These are phyloP conservation scores for Gnatocerus cornutus DNA, from an alignment of 2,888 invertebrate species.

Conservation along the genomic window DNA sequence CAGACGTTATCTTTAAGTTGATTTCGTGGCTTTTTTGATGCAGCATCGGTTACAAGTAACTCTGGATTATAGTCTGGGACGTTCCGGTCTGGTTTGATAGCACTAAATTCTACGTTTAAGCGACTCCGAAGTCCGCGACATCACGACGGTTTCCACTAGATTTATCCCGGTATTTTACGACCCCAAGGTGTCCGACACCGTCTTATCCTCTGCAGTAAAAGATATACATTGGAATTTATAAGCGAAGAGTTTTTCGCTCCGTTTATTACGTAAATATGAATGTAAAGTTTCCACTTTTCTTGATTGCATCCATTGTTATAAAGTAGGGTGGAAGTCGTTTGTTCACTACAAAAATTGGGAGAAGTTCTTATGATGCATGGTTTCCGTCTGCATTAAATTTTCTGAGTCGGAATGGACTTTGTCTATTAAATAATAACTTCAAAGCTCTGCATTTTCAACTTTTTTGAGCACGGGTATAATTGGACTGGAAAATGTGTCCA, in stretches of 20 bases:
- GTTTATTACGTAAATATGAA: slow-evolving; percentile 38
- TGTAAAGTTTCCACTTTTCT: slow-evolving; percentile 39
- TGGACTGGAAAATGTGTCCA: too few relatives aligned
- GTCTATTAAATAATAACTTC: too few relatives aligned
- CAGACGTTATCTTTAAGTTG: slow-evolving; percentile 7
- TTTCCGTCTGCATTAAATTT: slow-evolving; percentile 31
- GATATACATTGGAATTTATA: slow-evolving; percentile 19
- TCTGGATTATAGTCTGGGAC: slow-evolving; percentile 22
- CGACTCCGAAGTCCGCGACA: slow-evolving; percentile 34
- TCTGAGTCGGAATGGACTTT: slow-evolving; percentile 3
- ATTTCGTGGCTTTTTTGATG: background rate
- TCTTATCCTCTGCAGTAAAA: slow-evolving; percentile 1
- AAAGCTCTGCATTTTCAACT: too few relatives aligned
- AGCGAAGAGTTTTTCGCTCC: slow-evolving; percentile 4
- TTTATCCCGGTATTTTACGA: slow-evolving; percentile 44
- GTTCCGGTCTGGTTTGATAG: slow-evolving; percentile 33
- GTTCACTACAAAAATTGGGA: slow-evolving; percentile 29
- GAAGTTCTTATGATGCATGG: slow-evolving; percentile 23
- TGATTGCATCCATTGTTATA: slow-evolving; percentile 36
- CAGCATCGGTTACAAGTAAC: background rate
- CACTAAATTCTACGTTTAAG: slow-evolving; percentile 37
- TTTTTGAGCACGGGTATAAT: too few relatives aligned
- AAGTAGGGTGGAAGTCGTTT: slow-evolving; percentile 27
- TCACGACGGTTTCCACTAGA: slow-evolving; percentile 45
- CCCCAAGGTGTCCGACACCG: slow-evolving; percentile 22